A percentile compares a stretch with the other conserved stretches of the same genome.
Conservation (phyloP, 2,888 invertebrate genomes). For the Cryptocephalus moraei region DNA sequence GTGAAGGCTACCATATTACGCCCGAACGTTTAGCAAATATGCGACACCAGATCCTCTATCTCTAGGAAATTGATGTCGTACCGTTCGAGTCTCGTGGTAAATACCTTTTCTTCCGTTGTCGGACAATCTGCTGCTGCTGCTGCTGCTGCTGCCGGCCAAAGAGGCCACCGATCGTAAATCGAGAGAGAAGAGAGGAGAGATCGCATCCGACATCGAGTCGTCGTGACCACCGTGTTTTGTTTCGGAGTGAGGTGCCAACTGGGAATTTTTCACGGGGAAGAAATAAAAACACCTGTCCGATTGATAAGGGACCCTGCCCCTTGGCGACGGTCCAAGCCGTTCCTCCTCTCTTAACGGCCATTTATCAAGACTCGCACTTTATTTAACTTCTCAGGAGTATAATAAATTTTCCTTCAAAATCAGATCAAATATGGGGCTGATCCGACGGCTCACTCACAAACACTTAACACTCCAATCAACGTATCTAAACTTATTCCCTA, state of each 20-base stretch:
- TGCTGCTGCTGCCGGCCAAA: slow-evolving; percentile 20
- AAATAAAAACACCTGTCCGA: no score
- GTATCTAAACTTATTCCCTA: no score
- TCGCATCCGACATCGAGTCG: slow-evolving; percentile 22
- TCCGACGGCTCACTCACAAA: no score
- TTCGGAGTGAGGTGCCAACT: not conserved
- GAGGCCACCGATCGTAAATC: slow-evolving; percentile 19
- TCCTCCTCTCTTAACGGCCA: no score
- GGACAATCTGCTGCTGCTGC: slow-evolving; percentile 32
- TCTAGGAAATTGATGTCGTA: slow-evolving; percentile 35
- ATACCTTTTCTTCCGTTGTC: slow-evolving; percentile 33
- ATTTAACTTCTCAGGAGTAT: no score
- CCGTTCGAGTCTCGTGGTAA: slow-evolving; percentile 30
- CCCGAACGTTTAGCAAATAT: slow-evolving; percentile 37
- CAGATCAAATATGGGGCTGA: no score
- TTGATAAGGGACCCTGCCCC: no score
- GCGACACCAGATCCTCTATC: slow-evolving; percentile 36
- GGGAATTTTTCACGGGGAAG: not conserved
- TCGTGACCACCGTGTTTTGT: not conserved
- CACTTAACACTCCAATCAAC: no score
- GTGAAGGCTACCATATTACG: slow-evolving; percentile 37
- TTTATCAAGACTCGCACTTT: no score
- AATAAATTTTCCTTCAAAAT: no score
- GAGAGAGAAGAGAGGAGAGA: slow-evolving; percentile 13
- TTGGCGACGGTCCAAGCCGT: no score